Conservation (phyloP, 2,113 vertebrate genomes). For the Eptesicus fuscus region DNA sequence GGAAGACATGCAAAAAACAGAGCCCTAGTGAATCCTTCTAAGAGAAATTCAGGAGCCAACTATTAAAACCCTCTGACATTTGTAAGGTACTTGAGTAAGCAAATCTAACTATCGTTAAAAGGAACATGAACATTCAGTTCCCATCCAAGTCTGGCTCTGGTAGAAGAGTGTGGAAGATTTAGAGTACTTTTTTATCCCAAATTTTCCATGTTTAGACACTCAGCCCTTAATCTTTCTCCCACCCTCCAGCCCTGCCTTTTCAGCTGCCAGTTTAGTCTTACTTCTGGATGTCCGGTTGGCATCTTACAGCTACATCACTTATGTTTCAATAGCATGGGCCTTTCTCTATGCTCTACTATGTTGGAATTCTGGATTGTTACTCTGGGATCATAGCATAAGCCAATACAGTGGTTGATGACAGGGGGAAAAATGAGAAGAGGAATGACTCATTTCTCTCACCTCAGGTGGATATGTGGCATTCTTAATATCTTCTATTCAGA, state of each 20-base stretch:
- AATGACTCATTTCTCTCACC: not conserved
- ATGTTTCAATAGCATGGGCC: not conserved
- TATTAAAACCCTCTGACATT: constrained; percentile 13
- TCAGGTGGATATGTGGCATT: not conserved
- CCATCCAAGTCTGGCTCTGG: not conserved
- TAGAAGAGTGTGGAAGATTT: not conserved
- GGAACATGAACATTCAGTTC: not conserved
- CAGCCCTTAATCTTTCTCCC: not conserved
- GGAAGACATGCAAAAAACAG: not conserved
- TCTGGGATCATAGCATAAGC: not conserved
- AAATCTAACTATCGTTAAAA: not conserved
- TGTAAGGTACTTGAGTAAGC: not conserved
- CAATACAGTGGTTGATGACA: not conserved
- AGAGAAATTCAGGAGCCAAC: not conserved
- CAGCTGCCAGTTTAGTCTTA: not conserved
- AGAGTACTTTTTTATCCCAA: not conserved
- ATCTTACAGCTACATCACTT: not conserved
- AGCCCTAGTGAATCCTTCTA: not conserved
- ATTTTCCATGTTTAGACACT: not conserved
- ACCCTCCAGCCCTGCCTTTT: not conserved
- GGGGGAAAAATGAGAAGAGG: not conserved
- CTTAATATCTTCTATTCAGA: constrained; percentile 51
- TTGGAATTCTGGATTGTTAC: not conserved
- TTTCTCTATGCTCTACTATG: not conserved
- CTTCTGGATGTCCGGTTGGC: not conserved